Evolutionary conservation across 2,888 invertebrate genomes (phyloP), one percentile per base, ranked within the genome.

Genomic region (Vesta saturnalis): DNA sequence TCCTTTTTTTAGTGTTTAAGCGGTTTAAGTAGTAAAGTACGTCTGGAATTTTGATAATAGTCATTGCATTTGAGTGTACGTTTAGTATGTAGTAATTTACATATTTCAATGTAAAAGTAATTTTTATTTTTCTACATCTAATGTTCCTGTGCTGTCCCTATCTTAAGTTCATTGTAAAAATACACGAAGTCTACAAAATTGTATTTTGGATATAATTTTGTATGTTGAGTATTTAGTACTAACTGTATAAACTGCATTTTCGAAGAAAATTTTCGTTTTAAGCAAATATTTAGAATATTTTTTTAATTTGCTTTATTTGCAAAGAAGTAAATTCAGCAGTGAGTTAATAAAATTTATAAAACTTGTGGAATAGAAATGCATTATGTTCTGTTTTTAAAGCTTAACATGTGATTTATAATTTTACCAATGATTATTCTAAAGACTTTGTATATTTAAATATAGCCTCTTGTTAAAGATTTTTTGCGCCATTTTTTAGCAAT

Each of bases 351-450:
- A 30, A 30, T 30, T 30, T 30, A 30, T 5, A 5, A 5, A 30
- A 10, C 30, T 5, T 10, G 30, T 30, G 10, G 30, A 30, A 30
- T 10, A 30, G 5, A 30, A 30, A 30, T 30, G 30, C 6, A 10
- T 6, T 6, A 30, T 19, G 16, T 5, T 54, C n/a, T 14, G 1
- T 18, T 39, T 21, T 21, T 18, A 14, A 21, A 30, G 39, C 16
- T 64, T 59, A 22, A 18, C 15, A 60, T 30, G 49, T 49, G 55
- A 56, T 43, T 58, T 30, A 58, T 18, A 52, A 49, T 67, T 58
- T 35, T 69, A 65, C 69, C 69, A 69, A 69, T 69, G 69, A 67
- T 67, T 57, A 62, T 54, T 67, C 58, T 67, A 61, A 67, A 67
- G 62, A 66, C 61, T 66, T 66, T 60, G 61, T 66, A 66, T 56